These are phyloP conservation scores for Strigamia transsilvanica DNA, from an alignment of 2,888 invertebrate genomes.

Conservation along the genomic window DNA sequence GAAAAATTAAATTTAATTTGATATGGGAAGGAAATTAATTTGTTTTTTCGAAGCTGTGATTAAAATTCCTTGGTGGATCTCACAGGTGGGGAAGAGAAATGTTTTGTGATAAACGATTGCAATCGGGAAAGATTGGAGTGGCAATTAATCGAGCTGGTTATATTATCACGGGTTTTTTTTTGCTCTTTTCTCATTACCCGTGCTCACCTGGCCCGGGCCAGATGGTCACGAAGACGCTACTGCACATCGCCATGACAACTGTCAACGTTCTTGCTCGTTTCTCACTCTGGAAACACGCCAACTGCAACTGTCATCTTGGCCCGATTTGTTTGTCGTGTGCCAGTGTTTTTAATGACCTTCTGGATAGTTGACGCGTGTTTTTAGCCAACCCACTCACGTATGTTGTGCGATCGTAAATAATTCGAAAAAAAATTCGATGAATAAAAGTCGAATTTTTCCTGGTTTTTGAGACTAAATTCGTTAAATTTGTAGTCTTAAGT, in stretches of 20 bases:
- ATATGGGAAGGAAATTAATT: background rate
- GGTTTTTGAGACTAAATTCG: no score
- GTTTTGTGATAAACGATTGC: background rate
- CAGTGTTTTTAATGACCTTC: conserved; percentile 3
- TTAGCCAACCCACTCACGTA: background rate
- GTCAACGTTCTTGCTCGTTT: conserved; percentile 31
- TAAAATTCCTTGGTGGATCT: conserved; percentile 7
- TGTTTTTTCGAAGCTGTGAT: conserved; percentile 6
- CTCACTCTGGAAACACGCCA: conserved; percentile 35
- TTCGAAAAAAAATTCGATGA: no score
- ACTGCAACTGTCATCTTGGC: conserved; percentile 21
- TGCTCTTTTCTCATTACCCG: conserved; percentile 2
- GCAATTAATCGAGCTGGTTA: conserved; percentile 18
- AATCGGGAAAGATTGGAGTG: background rate
- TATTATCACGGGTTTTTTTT: background rate
- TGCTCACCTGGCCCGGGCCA: conserved; percentile 20
- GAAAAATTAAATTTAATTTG: background rate
- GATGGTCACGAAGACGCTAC: conserved; percentile 44
- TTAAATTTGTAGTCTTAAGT: background rate
- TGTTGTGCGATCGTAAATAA: background rate
- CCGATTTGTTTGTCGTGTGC: conserved; percentile 28
- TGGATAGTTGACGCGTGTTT: background rate
- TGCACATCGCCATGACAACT: conserved; percentile 42
- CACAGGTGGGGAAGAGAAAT: background rate
- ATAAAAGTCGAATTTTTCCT: no score